Evolutionary conservation across 2,113 vertebrate species (phyloP), one percentile per base, ranked within the genome.

Genomic region (Chamaea fasciata): DNA sequence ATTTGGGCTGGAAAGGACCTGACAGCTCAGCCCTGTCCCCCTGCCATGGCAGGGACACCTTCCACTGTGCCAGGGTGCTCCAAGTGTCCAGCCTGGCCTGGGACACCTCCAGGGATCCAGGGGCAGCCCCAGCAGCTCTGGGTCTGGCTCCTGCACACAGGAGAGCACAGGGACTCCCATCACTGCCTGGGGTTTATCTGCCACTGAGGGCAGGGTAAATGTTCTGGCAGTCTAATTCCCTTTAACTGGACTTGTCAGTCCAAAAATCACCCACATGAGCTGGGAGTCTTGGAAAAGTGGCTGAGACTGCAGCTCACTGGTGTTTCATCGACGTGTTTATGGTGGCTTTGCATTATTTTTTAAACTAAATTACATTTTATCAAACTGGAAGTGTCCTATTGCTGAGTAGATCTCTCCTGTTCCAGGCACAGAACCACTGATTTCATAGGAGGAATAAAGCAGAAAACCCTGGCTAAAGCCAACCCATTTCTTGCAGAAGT

Each of bases 231-330:
- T 22, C 10, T 16, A 24, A 68, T 39, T 71, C 44, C 37, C 24
- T 14, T 37, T 30, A 13, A 33, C 37, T 30, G 67, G 19, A 13
- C 19, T 3, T 1, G 30, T 53, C 31, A 57, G 28, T 22, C n/a
- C 22, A 33, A 44, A 49, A 74, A 31, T 24, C 69, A 31, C 21
- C 24, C 23, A 2, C 49, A 47, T 14, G 8, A 21, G 39, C 10
- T 68, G 41, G 24, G 21, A 44, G 27, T 6, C 10, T 3, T 73
- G 53, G 76, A 28, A 56, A 78, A 80, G 35, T 3, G 15, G 23
- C 67, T 0, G 0, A 24, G 52, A 15, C 6, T 68, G 21, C 2
- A 42, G 19, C 13, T 79, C 20, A 8, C 10, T 0, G 3, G 6
- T 26, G 8, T 42, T 73, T 30, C 47, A 18, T 20, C 52, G 18